Evolutionary conservation across 2,888 invertebrate species (phyloP).

Genomic region (Heliconius hortense): DNA sequence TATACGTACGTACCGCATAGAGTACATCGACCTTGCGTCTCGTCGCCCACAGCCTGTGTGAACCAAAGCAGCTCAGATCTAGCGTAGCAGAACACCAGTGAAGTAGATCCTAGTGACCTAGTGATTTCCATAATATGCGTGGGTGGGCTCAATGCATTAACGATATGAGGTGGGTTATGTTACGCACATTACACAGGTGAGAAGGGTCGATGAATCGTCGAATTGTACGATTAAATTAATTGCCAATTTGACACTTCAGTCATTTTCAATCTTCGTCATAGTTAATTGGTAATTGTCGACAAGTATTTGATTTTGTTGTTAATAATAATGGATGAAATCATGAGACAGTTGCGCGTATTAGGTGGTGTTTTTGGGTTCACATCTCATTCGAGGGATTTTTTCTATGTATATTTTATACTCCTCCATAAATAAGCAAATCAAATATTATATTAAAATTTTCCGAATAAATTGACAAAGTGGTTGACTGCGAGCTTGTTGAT

Average conservation of each 20-base stretch:
- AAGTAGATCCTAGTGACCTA: conserved; percentile 76
- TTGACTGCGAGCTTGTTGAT: too few relatives aligned
- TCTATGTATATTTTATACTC: background rate
- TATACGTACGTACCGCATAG: conserved; percentile 78
- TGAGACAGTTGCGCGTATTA: too few relatives aligned
- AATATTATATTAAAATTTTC: too few relatives aligned
- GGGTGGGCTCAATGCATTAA: conserved; percentile 52
- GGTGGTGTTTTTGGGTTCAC: background rate
- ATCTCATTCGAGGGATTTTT: background rate
- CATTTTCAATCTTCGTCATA: conserved; percentile 33
- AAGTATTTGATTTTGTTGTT: background rate
- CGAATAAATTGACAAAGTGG: too few relatives aligned
- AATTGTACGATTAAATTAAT: conserved; percentile 37
- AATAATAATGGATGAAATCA: background rate
- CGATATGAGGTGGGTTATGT: conserved; percentile 41
- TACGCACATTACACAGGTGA: conserved; percentile 49
- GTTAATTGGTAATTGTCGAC: conserved; percentile 28
- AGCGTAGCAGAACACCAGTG: conserved; percentile 55
- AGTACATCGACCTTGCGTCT: conserved; percentile 76
- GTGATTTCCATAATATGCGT: conserved; percentile 75
- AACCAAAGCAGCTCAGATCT: conserved; percentile 65
- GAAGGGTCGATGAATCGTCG: conserved; percentile 50
- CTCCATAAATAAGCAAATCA: too few relatives aligned
- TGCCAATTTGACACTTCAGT: conserved; percentile 40
- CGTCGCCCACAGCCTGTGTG: conserved; percentile 68